Evolutionary conservation across 2,888 invertebrate genomes (phyloP).

Genomic region (Phengaris alcon): DNA sequence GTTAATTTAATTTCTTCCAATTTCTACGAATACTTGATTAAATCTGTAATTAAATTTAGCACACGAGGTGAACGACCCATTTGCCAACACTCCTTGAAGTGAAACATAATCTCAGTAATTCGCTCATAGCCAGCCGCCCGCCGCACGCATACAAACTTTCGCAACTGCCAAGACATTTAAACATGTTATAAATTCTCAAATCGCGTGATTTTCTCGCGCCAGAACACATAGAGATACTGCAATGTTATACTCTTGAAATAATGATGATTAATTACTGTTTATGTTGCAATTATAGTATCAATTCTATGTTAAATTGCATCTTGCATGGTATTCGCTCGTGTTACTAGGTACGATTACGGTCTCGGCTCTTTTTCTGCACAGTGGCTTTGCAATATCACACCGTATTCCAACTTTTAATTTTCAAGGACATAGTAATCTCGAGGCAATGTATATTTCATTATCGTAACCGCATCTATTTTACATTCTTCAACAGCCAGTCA

Average conservation of each 20-base stretch:
- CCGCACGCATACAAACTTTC: slow-evolving; percentile 1
- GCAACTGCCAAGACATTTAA: slow-evolving; percentile 18
- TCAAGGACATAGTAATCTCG: too few relatives aligned
- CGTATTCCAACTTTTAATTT: too few relatives aligned
- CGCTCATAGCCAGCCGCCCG: background rate
- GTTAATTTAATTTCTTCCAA: background rate
- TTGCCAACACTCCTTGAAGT: slow-evolving; percentile 16
- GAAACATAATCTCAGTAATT: slow-evolving; percentile 18
- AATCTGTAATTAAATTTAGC: slow-evolving; percentile 7
- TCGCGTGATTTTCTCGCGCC: slow-evolving; percentile 20
- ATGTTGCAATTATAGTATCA: background rate
- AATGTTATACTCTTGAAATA: background rate
- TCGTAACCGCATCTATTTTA: background rate
- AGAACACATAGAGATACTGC: background rate
- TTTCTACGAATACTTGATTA: slow-evolving; percentile 7
- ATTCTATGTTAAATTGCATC: slow-evolving; percentile 2
- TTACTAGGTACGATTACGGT: background rate
- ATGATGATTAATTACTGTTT: slow-evolving; percentile 9
- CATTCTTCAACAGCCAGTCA: background rate
- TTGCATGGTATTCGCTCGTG: background rate
- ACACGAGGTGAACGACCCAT: slow-evolving; percentile 13
- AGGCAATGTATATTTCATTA: too few relatives aligned
- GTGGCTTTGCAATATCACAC: too few relatives aligned
- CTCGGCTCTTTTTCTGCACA: too few relatives aligned
- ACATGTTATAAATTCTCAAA: slow-evolving; percentile 25